These are phyloP conservation scores for Eumacrocentrus americanus DNA, from an alignment of 2,888 invertebrate genomes.

Conservation along the genomic window DNA sequence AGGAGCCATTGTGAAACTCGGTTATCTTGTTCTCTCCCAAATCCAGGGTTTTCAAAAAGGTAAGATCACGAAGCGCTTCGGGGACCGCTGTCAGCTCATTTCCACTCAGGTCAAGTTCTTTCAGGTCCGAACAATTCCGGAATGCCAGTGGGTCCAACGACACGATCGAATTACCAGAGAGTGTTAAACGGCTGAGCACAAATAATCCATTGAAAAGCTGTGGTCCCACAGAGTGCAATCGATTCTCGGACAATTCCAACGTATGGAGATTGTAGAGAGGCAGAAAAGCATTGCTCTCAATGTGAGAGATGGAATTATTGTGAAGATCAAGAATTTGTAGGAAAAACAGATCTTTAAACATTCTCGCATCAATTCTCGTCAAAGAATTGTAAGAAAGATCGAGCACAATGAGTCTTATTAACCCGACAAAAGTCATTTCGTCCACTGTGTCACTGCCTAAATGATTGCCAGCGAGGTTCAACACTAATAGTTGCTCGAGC, in stretches of 20 bases:
- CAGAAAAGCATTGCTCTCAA: conserved; percentile 86
- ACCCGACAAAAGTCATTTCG: conserved; percentile 82
- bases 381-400: conserved; percentile 87
- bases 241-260: conserved; percentile 86
- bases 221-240: conserved; percentile 80
- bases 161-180: conserved; percentile 84
- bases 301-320: conserved; percentile 87
- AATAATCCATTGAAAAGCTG: conserved; percentile 83
- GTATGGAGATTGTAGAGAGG: conserved; percentile 89
- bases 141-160: conserved; percentile 82
- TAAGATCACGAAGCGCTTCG: conserved; percentile 79
- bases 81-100: conserved; percentile 84
- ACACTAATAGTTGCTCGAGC: conserved; percentile 80
- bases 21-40: conserved; percentile 91
- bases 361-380: conserved; percentile 80
- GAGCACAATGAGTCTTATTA: conserved; percentile 82
- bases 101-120: conserved; percentile 87
- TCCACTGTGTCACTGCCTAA: conserved; percentile 84
- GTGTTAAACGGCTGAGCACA: conserved; percentile 81
- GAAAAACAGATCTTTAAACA: conserved; percentile 86
- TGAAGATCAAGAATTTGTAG: conserved; percentile 84
- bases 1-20: conserved; percentile 81
- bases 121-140: conserved; percentile 85
- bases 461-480: conserved; percentile 85
- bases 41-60: conserved; percentile 85